Conservation (phyloP, 2,888 invertebrate species). For the Drosophila melanocephala region DNA sequence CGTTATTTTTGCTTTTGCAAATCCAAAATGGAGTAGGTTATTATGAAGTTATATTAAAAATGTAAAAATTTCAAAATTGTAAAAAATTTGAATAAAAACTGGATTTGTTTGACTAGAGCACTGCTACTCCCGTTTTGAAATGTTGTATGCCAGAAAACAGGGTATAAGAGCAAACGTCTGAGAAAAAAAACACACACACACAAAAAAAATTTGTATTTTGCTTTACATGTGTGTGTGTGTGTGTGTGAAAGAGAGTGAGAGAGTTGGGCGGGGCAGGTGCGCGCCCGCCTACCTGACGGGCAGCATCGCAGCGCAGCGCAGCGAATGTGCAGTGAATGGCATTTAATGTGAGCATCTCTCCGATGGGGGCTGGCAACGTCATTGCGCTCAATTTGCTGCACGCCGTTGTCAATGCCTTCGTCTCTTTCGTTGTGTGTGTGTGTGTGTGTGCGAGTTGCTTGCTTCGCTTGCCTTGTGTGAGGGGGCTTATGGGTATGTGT, state of each 20-base stretch:
- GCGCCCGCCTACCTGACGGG: conserved; percentile 30
- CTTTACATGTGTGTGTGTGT: conserved; percentile 42
- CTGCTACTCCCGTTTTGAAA: background rate
- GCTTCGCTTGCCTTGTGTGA: conserved; percentile 51
- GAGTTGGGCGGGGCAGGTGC: conserved; percentile 57
- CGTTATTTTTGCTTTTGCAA: too few relatives aligned
- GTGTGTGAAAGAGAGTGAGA: conserved; percentile 24
- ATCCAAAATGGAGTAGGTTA: too few relatives aligned
- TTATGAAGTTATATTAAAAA: background rate
- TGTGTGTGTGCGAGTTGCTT: conserved; percentile 46
- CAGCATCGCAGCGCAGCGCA: conserved; percentile 12
- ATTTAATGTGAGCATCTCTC: conserved; percentile 41
- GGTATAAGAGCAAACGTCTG: conserved; percentile 15
- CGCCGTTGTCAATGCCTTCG: conserved; percentile 69
- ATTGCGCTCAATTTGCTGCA: conserved; percentile 67
- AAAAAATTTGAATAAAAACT: background rate
- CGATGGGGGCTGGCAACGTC: conserved; percentile 29
- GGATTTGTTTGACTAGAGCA: background rate
- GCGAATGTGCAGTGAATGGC: conserved; percentile 39
- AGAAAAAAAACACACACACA: conserved; percentile 33
- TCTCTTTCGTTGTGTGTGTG: conserved; percentile 66
- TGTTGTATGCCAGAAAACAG: background rate
- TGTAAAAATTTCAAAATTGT: background rate
- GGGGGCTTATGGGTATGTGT: conserved; percentile 45
- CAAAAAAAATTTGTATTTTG: conserved; percentile 1